Evolutionary conservation across 2,797 vertebrate genomes (phyloP).

Genomic region (Carapus acus): DNA sequence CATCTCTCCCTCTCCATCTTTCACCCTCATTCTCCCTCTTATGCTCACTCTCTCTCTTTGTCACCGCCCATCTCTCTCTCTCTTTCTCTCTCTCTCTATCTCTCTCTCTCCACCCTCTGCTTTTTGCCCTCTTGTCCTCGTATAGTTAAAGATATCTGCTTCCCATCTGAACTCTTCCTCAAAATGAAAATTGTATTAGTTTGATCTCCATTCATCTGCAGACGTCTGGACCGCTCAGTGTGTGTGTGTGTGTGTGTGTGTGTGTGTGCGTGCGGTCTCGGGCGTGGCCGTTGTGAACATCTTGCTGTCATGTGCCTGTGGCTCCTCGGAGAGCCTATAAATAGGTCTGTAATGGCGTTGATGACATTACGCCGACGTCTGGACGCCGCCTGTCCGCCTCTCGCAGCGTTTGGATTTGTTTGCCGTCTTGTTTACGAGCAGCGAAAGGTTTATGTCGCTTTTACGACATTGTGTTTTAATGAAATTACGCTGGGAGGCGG

Average conservation of each 20-base stretch:
- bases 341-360: constrained; percentile 32
- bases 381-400: constrained; percentile 19
- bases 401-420: constrained; percentile 28
- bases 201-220: not conserved
- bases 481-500: constrained; percentile 44
- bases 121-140: constrained; percentile 38
- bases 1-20: constrained; percentile 12
- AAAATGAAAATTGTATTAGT: not conserved
- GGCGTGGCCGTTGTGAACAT: constrained; percentile 18
- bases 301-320: constrained; percentile 10
- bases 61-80: not conserved
- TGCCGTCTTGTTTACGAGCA: constrained; percentile 10
- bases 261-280: not conserved
- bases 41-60: constrained; percentile 9
- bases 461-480: constrained; percentile 22
- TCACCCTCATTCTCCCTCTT: constrained; percentile 33
- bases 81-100: not conserved
- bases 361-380: constrained; percentile 26
- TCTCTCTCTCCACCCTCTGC: constrained; percentile 9
- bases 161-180: not conserved
- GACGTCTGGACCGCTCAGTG: constrained; percentile 6
- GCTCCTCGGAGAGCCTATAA: constrained; percentile 30
- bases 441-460: constrained; percentile 31
- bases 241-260: constrained; percentile 18
- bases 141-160: constrained; percentile 38